These are phyloP conservation scores for Antrozous pallidus DNA, from an alignment of 2,797 vertebrate genomes.

Conservation along the genomic window DNA sequence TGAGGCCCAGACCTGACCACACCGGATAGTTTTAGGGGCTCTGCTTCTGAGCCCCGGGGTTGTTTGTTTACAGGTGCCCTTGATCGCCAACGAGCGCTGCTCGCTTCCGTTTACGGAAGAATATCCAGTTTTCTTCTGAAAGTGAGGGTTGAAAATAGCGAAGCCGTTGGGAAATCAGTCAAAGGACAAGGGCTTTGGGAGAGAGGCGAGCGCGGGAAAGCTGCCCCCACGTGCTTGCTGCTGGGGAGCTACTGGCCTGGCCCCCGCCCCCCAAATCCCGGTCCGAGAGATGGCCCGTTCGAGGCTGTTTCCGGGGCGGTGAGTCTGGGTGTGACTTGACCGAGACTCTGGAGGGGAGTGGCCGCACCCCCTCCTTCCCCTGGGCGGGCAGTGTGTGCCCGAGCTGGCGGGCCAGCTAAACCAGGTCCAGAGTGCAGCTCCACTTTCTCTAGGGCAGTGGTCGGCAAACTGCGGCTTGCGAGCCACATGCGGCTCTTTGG, in stretches of 20 bases:
- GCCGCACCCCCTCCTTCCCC: background rate
- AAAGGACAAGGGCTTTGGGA: background rate
- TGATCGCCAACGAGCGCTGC: background rate
- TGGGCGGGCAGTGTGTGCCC: fast-evolving
- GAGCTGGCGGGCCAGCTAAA: background rate
- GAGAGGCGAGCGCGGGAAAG: background rate
- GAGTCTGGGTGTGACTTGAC: background rate
- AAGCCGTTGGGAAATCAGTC: background rate
- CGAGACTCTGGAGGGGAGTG: background rate
- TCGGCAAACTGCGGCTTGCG: too few species aligned
- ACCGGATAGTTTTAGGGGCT: background rate
- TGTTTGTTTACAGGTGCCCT: background rate
- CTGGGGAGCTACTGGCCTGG: background rate
- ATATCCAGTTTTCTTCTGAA: background rate
- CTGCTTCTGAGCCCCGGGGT: background rate
- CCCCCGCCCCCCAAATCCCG: too few species aligned
- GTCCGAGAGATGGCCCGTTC: background rate
- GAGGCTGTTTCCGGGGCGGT: background rate
- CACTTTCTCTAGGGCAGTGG: background rate
- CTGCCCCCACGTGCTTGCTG: background rate
- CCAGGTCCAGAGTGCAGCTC: background rate
- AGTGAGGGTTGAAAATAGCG: background rate
- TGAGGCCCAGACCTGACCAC: background rate
- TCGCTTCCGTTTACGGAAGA: background rate
- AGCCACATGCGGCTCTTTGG: too few species aligned